Base-by-base conservation (phyloP, 2,113 vertebrate genomes). In the Myotis yumanensis region DNA sequence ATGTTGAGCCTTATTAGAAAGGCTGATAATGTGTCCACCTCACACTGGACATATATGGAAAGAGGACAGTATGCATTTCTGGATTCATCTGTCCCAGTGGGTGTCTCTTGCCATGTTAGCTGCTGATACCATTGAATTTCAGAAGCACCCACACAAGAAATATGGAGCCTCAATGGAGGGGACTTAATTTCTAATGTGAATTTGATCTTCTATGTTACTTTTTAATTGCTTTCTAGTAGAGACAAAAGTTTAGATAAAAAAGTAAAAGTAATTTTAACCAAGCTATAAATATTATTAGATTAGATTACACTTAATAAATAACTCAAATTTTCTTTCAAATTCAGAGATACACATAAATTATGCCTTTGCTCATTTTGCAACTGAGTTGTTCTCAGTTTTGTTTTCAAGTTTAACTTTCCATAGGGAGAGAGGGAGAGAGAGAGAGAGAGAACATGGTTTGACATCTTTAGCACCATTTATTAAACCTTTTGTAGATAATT, bases 371-470 rank as follows among this genome's bases (percentile, higher is more conserved):
- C 10, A 48, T 22, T 86, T 79, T 76, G 46, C 15, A 90, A 23
- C 5, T 85, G 57, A 32, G 11, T 43, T 91, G 35, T 81, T 62
- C 4, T 77, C 22, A 18, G 4, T 73, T 90, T 8, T 80, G 7
- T 75, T 92, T 73, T 54, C 43, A 75, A 80, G 32, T 80, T 92
- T 43, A 87, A n/a, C 32, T 79, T 72, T 75, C 16, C 9, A 57
- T 77, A 2, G 7, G 11, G 46, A 7, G 40, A 46, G 48, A 71
- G 40, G 35, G 48, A 71, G 17, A 73, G 40, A 59, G n/a, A 35
- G 37, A 35, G 18, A 73, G 32, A 71, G 18, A 35, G 37, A 71
- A 40, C 30, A 22, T 80, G 4, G 72, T 82, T 5, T 6, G 20
- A 6, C 43, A 30, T 6, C 0, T 46, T 75, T 11, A 37, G 14